Base-by-base conservation (phyloP, 1,140 invertebrate genomes). In the Harpegnathos saltator region DNA sequence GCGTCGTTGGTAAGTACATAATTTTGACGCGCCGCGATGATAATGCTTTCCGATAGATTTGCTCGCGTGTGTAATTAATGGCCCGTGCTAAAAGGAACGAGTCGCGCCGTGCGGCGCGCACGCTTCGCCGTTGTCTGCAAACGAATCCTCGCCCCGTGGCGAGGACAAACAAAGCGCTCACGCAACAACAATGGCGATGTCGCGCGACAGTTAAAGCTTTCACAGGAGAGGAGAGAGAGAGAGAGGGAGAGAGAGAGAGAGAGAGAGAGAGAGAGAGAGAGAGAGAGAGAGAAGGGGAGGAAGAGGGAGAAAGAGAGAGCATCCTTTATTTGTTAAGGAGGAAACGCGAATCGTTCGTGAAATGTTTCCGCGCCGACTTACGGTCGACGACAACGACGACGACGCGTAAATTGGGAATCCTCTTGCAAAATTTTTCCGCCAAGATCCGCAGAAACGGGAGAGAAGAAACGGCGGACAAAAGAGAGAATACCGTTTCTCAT, bases 21-120 rank as follows among this genome's bases (percentile, higher is more conserved):
- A 80, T 80, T 80, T 80, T 80, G 75, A 80, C 75, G 54, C 61
- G 65, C 75, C 65, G 54, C 75, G 75, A 80, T 80, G 75, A 80
- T 80, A 80, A 80, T 80, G 75, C 75, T 69, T 80, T 71, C 75
- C 75, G 75, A 80, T 80, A 80, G 75, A 80, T 80, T 80, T 80
- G 75, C 75, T 59, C 75, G 65, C 65, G 75, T 71, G 52, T 80
- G 65, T 80, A 80, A 80, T 80, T 80, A 80, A 80, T 80, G 75
- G 75, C 52, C 17, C 65, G n/a, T n/a, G 63, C 75, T 52, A 78
- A 68, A 69, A 69, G 75, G 75, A 80, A 80, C 75, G 66, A 58
- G 52, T 71, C 71, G 24, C n/a, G 26, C 26, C n/a, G 59, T 24
- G 24, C 56, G 7, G n/a, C n/a, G n/a, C 38, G 1, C 22, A n/a